phyloP scores from a whole-genome alignment of 2,888 invertebrate genomes.

The Parthenolecanium corni region DNA sequence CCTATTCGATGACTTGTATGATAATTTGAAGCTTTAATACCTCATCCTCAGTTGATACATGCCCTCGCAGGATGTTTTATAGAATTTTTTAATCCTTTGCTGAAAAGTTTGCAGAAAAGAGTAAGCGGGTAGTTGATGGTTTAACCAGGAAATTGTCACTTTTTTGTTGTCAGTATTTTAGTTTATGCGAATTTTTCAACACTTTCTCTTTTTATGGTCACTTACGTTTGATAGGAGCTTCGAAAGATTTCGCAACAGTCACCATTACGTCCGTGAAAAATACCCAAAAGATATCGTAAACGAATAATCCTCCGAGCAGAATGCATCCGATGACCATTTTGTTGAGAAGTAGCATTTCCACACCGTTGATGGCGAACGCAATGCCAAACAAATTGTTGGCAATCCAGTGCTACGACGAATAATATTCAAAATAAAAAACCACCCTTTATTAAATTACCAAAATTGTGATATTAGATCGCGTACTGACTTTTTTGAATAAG shows the following conservation, averaged over 20 bases:
- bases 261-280: slow-evolving; percentile 99
- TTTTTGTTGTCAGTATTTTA: too few relatives aligned
- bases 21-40: too few relatives aligned
- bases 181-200: too few relatives aligned
- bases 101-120: too few relatives aligned
- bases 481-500: slow-evolving; percentile 67
- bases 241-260: slow-evolving; percentile 95
- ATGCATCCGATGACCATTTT: slow-evolving; percentile 90
- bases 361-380: slow-evolving; percentile 95
- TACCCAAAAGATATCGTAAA: slow-evolving; percentile 99
- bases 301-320: slow-evolving; percentile 84
- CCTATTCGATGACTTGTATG: too few relatives aligned
- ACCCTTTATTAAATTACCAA: not conserved
- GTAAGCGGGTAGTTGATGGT: too few relatives aligned
- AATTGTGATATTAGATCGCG: not conserved
- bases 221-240: slow-evolving; percentile 94
- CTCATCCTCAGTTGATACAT: too few relatives aligned
- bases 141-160: too few relatives aligned
- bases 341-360: slow-evolving; percentile 90
- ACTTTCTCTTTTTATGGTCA: too few relatives aligned
- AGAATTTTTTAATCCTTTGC: too few relatives aligned
- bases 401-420: slow-evolving; percentile 73
- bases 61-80: too few relatives aligned
- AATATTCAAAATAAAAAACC: not conserved
- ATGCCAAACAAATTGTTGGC: slow-evolving; percentile 97